Evolutionary conservation across 1,140 invertebrate species (phyloP), one percentile per base, ranked within the genome.

Genomic region (Thaumatotibia leucotreta): DNA sequence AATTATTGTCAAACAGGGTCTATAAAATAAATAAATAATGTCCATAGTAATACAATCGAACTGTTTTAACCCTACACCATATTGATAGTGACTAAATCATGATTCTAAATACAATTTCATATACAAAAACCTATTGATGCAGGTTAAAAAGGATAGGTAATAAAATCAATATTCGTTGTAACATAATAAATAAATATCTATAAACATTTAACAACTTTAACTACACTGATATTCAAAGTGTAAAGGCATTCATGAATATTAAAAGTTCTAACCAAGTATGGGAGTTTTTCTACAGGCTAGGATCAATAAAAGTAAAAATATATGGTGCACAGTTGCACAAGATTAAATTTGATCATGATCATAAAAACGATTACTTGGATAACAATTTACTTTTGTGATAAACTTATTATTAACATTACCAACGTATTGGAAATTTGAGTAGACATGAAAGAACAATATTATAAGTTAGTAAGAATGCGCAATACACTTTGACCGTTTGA

Each of bases 141-240:
- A 24, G 50, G 4, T 24, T 68, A 68, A 66, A 67, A 49, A 58
- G 33, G 61, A 54, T 35, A 65, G 67, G 61, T 65, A 67, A 54
- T 64, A 62, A 17, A 63, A 65, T 69, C 22, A 77, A 74, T 75
- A 79, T 87, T 85, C 81, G 84, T 86, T 86, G 84, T 80, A 76
- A 82, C 79, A 83, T 74, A 86, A 88, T 86, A 86, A 79, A 85
- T 86, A 88, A 80, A 87, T 82, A 80, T 88, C 81, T 86, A 84
- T 82, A 70, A 86, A 90, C 76, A 80, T 82, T 89, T 84, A 87
- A 88, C 81, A 84, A 84, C 80, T 58, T 58, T 86, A 86, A 77
- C 79, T 84, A 86, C 77, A 64, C 72, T 78, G 35, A 50, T 23
- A 65, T 52, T 29, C 14, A 63, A 65, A 66, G 65, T 69, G 64